Base-by-base conservation (phyloP, 2,113 vertebrate species). In the Spermophilus dauricus region DNA sequence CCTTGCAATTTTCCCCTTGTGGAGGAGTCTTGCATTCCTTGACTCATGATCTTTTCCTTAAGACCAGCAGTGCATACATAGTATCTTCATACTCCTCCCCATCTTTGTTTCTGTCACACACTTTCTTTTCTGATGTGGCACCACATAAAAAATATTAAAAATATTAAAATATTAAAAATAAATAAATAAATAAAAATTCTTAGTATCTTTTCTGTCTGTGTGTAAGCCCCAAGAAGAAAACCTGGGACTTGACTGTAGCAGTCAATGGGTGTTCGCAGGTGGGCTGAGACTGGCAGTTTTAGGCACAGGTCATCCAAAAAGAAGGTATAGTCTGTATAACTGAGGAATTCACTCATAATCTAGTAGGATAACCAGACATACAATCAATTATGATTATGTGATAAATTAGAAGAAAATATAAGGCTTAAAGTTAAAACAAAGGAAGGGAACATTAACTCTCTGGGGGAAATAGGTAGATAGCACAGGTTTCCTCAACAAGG, bases 361-460 rank as follows among this genome's bases (percentile, higher is more conserved):
- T 69, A 22, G 22, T 73, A 45, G 56, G n/a, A 39, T 42, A 86
- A 82, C 39, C 14, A 83, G 34, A 78, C 20, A 34, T 61, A 8
- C 65, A 61, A 90, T 73, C n/a, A 84, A 42, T 30, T 61, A 53
- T 56, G 11, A 65, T 48, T 67, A n/a, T 78, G 10, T 86, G 86
- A 80, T 84, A 84, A 87, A 80, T 87, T 88, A 84, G 61, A 91
- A 95, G 30, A 56, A 95, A 95, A 28, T 65, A n/a, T 77, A 67
- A 83, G 26, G 45, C 78, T 32, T 34, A 81, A 37, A 91, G 45
- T 96, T 91, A 80, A 72, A 80, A 58, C 8, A 61, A 88, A 95
- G 77, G 86, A 86, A 83, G 56, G 89, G 58, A 48, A 12, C 3
- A 2, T 48, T 82, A 39, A 53, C 4, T 90, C 2, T 90, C n/a